Evolutionary conservation across 2,113 vertebrate species (phyloP).

Genomic region (Mustela lutreola): DNA sequence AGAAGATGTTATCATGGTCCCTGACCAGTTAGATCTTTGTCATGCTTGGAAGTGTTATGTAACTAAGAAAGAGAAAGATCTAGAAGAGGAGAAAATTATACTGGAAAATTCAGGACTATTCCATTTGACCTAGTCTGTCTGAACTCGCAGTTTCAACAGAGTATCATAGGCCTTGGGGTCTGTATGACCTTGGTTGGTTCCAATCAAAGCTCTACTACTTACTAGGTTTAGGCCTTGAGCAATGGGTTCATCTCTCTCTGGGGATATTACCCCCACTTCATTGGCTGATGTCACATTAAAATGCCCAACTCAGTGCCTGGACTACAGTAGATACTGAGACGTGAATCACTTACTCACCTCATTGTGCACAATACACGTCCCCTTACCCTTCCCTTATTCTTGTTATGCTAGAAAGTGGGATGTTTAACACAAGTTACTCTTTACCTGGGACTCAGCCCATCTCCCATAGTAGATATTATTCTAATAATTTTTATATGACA

Average conservation of each 20-base stretch:
- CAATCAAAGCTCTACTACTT: not conserved
- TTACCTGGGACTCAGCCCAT: not conserved
- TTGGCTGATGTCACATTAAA: constrained; percentile 19
- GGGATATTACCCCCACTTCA: not conserved
- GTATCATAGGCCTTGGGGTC: not conserved
- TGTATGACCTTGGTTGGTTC: not conserved
- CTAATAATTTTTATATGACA: not conserved
- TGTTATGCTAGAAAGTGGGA: not conserved
- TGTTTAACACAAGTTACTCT: constrained; percentile 31
- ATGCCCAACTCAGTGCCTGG: not conserved
- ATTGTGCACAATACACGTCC: not conserved
- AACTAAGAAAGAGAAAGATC: constrained; percentile 47
- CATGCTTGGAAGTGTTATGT: not conserved
- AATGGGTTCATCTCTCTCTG: not conserved
- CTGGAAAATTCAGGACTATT: constrained; percentile 33
- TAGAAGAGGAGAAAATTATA: not conserved
- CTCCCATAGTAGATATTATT: not conserved
- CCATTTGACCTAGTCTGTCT: constrained; percentile 8
- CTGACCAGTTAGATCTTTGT: constrained; percentile 19
- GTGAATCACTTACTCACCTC: not conserved
- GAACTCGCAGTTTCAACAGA: constrained; percentile 9
- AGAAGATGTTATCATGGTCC: not conserved
- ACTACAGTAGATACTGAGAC: not conserved
- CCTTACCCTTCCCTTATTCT: not conserved
- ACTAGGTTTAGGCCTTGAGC: constrained; percentile 8